A percentile compares a stretch with the other conserved stretches of the same genome.
Conservation (phyloP, 2,797 vertebrate species). For the Myotis findleyi region DNA sequence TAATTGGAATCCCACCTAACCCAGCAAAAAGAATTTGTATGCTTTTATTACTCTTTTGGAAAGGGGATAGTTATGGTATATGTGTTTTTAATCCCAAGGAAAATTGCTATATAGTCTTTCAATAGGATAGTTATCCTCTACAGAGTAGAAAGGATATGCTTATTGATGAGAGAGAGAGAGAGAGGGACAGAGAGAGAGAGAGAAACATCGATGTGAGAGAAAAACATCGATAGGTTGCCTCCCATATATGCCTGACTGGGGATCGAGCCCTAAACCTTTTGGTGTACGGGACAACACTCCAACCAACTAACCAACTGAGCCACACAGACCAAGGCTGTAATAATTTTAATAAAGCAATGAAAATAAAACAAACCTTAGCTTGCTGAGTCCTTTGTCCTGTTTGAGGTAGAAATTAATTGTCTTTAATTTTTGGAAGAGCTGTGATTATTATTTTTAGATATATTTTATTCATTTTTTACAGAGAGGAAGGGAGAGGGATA, state of each 20-base stretch:
- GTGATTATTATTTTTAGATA: neutral
- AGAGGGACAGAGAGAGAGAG: no score
- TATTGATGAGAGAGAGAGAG: no score
- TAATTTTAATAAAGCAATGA: conserved; percentile 22
- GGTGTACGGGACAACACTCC: no score
- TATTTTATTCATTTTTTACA: no score
- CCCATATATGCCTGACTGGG: no score
- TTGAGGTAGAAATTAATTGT: neutral
- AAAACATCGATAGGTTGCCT: no score
- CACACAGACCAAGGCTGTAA: neutral
- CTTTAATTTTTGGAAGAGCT: neutral
- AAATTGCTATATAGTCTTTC: neutral
- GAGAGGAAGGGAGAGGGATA: no score
- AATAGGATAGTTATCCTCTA: neutral
- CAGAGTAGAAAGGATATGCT: neutral
- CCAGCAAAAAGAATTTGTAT: neutral
- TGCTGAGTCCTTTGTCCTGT: neutral
- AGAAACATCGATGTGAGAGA: no score
- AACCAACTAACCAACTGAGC: neutral
- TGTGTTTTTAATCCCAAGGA: neutral
- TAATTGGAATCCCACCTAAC: neutral
- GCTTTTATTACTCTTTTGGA: neutral
- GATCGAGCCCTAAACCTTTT: no score
- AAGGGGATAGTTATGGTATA: neutral
- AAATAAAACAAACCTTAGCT: neutral